Base-by-base conservation (phyloP, 2,888 invertebrate species). In the Aphodius sticticus region DNA sequence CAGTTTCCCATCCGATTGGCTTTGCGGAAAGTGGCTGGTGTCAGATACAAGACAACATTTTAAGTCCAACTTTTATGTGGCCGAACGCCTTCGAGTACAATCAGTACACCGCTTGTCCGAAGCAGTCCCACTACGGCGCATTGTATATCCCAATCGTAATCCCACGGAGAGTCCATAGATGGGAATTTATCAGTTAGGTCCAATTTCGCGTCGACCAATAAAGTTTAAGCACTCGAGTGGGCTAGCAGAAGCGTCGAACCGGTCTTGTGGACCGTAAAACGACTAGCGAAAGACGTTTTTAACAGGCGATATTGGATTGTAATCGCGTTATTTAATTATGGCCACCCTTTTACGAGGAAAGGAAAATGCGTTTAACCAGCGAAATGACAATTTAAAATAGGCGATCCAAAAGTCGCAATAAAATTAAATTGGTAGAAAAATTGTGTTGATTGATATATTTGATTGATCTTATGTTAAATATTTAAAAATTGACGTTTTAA, bases 11-110 rank as follows among this genome's bases (percentile, higher is more conserved):
- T 53, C 53, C 53, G 7, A 53, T 53, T 53, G 53, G 53, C 53
- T 53, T 53, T 9, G 12, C 53, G 9, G 7, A 53, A 53, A 53
- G 53, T 53, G 53, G 9, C 53, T 53, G 53, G 53, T 53, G 53
- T 53, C 53, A 53, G 53, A 53, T 53, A 53, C 53, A 53, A 53
- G 53, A 53, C 53, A 53, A 53, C 53, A 53, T 53, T 53, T 53
- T 53, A 53, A 53, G 53, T 53, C 53, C 53, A 53, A 53, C 53
- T 53, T 53, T 53, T 53, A 53, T 53, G 53, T 53, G 53, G 53
- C 12, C 53, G 53, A 53, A 53, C 53, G 53, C 53, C 53, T 53
- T 53, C 53, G 53, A 53, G 53, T 53, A 53, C 53, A 53, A 53
- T 53, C 53, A 53, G 53, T 53, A 53, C 53, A 53, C 53, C 53